These are phyloP conservation scores for Podarcis siculus DNA, from an alignment of 2,797 vertebrate species.

Conservation along the genomic window DNA sequence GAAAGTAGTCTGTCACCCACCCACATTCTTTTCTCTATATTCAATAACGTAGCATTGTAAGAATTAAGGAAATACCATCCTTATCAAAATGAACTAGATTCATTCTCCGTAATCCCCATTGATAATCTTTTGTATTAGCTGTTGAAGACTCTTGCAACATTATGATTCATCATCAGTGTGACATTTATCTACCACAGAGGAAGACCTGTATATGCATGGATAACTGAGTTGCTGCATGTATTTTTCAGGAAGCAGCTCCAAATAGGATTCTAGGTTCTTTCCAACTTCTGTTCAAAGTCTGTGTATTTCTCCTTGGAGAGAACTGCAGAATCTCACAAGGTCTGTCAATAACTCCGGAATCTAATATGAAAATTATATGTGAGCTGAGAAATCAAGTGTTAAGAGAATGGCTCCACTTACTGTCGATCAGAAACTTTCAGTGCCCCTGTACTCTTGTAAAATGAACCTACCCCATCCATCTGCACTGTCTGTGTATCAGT, in stretches of 20 bases:
- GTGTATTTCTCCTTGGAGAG: background rate
- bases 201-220: background rate
- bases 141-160: background rate
- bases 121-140: background rate
- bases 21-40: background rate
- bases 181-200: conserved; percentile 1
- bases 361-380: background rate
- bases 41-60: background rate
- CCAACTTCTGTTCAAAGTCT: background rate
- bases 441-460: background rate
- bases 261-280: background rate
- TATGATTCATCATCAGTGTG: background rate
- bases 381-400: background rate
- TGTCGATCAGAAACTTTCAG: background rate
- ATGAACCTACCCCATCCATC: background rate
- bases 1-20: too few relatives aligned
- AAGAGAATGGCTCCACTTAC: background rate
- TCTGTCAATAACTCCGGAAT: background rate
- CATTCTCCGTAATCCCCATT: background rate
- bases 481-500: too few relatives aligned
- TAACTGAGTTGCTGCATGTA: background rate
- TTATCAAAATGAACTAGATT: background rate
- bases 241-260: background rate
- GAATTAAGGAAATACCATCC: background rate
- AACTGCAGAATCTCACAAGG: background rate